phyloP scores from a whole-genome alignment of 2,888 invertebrate species.

The Parochlus steinenii region DNA sequence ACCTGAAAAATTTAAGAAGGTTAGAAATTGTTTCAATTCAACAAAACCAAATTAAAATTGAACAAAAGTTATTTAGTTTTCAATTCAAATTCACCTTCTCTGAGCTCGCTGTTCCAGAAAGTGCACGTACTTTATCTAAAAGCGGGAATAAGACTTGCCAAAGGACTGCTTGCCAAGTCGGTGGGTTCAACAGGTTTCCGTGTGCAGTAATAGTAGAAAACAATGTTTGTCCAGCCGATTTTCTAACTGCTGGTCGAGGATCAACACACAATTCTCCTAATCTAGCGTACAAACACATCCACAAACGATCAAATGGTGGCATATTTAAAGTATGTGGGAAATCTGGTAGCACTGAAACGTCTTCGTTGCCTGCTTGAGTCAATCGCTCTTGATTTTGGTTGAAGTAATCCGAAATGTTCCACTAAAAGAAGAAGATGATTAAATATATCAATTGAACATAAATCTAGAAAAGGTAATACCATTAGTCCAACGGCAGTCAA shows the following conservation, averaged over 20 bases:
- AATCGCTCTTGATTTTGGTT: slow-evolving; percentile 86
- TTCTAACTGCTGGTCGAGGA: slow-evolving; percentile 84
- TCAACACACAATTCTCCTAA: slow-evolving; percentile 89
- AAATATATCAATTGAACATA: slow-evolving; percentile 12
- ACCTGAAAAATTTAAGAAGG: too few relatives aligned
- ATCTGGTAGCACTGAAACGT: slow-evolving; percentile 62
- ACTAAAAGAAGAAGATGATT: slow-evolving; percentile 40
- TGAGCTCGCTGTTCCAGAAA: slow-evolving; percentile 46
- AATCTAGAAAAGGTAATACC: slow-evolving; percentile 36
- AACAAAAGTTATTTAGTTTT: too few relatives aligned
- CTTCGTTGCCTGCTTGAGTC: slow-evolving; percentile 52
- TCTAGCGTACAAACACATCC: slow-evolving; percentile 88
- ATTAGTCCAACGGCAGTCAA: slow-evolving; percentile 91
- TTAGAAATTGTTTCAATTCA: too few relatives aligned
- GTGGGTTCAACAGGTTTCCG: slow-evolving; percentile 68
- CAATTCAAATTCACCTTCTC: too few relatives aligned
- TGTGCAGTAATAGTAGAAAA: slow-evolving; percentile 96
- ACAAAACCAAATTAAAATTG: too few relatives aligned
- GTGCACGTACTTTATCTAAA: slow-evolving; percentile 69
- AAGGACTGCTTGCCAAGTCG: slow-evolving; percentile 87
- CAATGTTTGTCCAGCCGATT: slow-evolving; percentile 92
- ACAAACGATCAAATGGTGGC: slow-evolving; percentile 80
- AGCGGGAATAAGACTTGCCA: slow-evolving; percentile 94
- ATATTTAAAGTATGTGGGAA: slow-evolving; percentile 69
- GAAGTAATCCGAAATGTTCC: slow-evolving; percentile 97